Base-by-base conservation (phyloP, 2,797 vertebrate species). In the Paratrypauchen microcephalus region DNA sequence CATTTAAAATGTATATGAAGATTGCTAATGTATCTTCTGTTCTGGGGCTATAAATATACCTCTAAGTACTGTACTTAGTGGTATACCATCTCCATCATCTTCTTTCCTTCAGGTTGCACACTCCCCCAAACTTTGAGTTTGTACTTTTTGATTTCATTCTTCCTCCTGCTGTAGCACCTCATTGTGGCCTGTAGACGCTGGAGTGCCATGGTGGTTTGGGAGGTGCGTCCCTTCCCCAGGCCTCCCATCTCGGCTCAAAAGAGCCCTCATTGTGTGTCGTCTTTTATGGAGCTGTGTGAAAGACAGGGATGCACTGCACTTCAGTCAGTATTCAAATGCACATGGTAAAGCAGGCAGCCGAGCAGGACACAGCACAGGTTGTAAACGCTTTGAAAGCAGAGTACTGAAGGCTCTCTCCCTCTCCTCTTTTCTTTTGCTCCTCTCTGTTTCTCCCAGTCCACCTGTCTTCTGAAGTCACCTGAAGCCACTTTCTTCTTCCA, bases 311-410 rank as follows among this genome's bases (percentile, higher is more conserved):
- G 86, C 86, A 86, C 89, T 87, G 87, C 86, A 88, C 89, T 87
- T 87, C 86, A 88, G 85, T 87, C 84, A 72, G 83, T 86, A 91
- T 91, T 90, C 82, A 91, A 87, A 91, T 91, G 85, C 85, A 89
- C 83, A 81, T 80, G 85, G 88, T 88, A 81, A 81, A 82, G 87
- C 85, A 82, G 88, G 86, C 86, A 89, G 85, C 78, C 77, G 84
- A 88, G 82, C 86, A 87, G 85, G 89, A 87, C 87, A 89, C 88
- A 90, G 84, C 86, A 88, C 90, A 88, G 86, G 86, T 91, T 91
- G 88, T 89, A 89, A 90, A 86, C 65, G 72, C 83, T 82, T 85
- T 88, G 79, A 87, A 85, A 75, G 80, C 74, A 55, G 72, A 65
- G 71, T 32, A 70, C 75, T 66, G 62, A 64, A 50, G 64, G 50